Evolutionary conservation across 2,797 vertebrate species (phyloP).

Genomic region (Spondyliosoma cantharus): DNA sequence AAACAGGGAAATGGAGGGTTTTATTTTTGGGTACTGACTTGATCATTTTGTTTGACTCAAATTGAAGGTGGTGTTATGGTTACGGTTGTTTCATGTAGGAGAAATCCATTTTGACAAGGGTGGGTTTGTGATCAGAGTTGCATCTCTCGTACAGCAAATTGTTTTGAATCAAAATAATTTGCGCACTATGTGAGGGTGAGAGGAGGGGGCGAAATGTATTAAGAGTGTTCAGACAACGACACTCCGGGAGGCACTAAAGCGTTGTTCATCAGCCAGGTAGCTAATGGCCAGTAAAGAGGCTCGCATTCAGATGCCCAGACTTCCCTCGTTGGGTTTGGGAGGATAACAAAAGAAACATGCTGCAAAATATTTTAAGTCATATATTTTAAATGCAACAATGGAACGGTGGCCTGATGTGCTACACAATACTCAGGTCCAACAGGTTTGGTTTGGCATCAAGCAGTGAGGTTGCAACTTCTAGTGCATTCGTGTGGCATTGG

Average conservation of each 20-base stretch:
- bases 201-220: slow-evolving; percentile 17
- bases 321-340: slow-evolving; percentile 53
- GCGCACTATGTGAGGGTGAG: slow-evolving; percentile 11
- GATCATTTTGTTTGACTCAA: slow-evolving; percentile 50
- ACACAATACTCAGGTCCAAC: slow-evolving; percentile 64
- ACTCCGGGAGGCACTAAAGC: slow-evolving; percentile 56
- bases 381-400: slow-evolving; percentile 61
- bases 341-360: slow-evolving; percentile 54
- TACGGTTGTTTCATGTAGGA: slow-evolving; percentile 43
- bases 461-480: too few species aligned
- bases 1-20: slow-evolving; percentile 28
- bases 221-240: slow-evolving; percentile 49
- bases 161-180: slow-evolving; percentile 45
- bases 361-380: slow-evolving; percentile 67
- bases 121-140: slow-evolving; percentile 43
- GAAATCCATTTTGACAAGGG: slow-evolving; percentile 43
- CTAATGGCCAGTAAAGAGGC: slow-evolving; percentile 63
- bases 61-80: slow-evolving; percentile 42
- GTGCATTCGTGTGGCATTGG: too few species aligned
- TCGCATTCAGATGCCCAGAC: slow-evolving; percentile 33
- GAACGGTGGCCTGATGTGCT: slow-evolving; percentile 49
- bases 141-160: slow-evolving; percentile 50
- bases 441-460: slow-evolving; percentile 19
- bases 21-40: slow-evolving; percentile 43
- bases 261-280: slow-evolving; percentile 62